A percentile compares a stretch with the other conserved stretches of the same genome.
phyloP scores from a whole-genome alignment of 1,140 invertebrate species.

The Drosophila sp. region DNA sequence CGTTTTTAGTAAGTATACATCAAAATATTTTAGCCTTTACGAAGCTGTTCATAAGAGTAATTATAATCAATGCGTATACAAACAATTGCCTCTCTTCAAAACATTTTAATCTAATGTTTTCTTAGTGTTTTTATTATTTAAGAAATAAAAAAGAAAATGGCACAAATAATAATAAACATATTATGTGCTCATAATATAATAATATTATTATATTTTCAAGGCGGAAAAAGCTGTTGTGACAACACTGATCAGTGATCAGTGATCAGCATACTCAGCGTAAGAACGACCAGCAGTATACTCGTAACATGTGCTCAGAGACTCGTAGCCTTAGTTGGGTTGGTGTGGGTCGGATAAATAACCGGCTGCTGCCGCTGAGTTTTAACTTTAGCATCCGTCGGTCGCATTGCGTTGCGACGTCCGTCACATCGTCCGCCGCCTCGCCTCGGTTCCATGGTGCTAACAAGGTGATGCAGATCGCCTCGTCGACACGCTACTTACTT shows the following conservation, averaged over 20 bases:
- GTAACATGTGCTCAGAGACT: conserved; percentile 17
- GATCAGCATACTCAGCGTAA: conserved; percentile 30
- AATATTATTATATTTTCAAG: no score
- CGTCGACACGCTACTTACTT: conserved; percentile 74
- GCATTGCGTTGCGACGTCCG: conserved; percentile 4
- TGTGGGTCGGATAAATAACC: conserved; percentile 61
- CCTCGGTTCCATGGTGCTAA: conserved; percentile 62
- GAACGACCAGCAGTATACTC: neutral
- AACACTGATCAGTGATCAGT: neutral
- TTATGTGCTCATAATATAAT: no score
- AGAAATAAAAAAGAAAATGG: no score
- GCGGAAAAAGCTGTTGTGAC: no score
- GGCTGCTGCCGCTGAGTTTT: conserved; percentile 52
- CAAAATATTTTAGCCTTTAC: conserved; percentile 25
- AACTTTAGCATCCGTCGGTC: conserved; percentile 33
- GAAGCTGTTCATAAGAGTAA: no score
- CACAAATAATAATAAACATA: no score
- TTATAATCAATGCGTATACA: no score
- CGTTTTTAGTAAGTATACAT: conserved; percentile 91
- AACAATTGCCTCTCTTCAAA: no score
- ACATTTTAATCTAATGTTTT: no score
- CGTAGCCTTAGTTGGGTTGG: conserved; percentile 19
- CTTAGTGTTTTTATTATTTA: no score
- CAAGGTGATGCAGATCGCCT: conserved; percentile 77
- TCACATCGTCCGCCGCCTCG: neutral